Base-by-base conservation (phyloP, 2,888 invertebrate genomes). In the Tenthredo amoena region DNA sequence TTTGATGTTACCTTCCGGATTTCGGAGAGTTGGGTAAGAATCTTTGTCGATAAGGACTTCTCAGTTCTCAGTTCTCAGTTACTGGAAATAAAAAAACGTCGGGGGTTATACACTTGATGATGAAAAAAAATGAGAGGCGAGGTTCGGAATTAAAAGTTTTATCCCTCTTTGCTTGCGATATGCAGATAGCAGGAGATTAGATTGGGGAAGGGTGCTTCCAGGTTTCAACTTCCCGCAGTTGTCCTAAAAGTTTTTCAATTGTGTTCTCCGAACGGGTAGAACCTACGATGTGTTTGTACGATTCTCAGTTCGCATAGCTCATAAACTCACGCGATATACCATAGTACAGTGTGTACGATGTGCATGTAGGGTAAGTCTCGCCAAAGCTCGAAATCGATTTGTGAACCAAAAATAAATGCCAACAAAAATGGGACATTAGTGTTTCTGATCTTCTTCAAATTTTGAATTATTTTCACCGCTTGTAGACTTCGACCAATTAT, bases 171-270 rank as follows among this genome's bases (percentile, higher is more conserved):
- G 79, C 55, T 55, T n/a, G 79, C 58, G 55, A 79, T 55, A 79
- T 79, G 79, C 58, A 79, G 79, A 79, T 79, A 79, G 79, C 79
- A 18, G 79, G 58, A 58, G 79, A 79, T 79, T 79, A 79, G 79
- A 79, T 76, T 76, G 47, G 47, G 50, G 76, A 76, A 76, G 76
- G 76, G 79, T 55, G 79, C 79, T 55, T 37, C 47, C 31, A 55
- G 58, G 58, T n/a, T 58, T 37, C 47, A 79, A 79, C 79, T 79
- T 79, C 50, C 37, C 58, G 37, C 79, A 79, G 37, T 79, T 79
- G 79, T 79, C 79, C 79, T 15, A 79, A 79, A 79, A 79, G 79
- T 79, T 79, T 79, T 79, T 79, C 79, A 79, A 79, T 79, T 58
- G 79, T 79, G 58, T 58, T 79, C 47, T 34, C 47, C n/a, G 79